phyloP scores from a whole-genome alignment of 2,797 vertebrate species.

The Acrocephalus scirpaceus region DNA sequence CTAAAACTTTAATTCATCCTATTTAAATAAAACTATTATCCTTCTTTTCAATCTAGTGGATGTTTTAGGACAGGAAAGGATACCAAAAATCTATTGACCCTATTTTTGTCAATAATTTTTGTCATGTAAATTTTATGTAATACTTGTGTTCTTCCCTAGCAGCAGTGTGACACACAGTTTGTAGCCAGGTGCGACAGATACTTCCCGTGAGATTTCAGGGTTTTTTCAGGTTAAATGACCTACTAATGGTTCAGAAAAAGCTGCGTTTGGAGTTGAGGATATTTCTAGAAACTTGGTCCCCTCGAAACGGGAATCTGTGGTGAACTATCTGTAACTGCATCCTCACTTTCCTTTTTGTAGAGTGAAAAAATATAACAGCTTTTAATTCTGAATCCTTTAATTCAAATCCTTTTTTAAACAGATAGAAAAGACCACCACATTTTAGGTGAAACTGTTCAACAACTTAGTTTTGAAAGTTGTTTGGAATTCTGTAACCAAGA shows the following conservation, averaged over 20 bases:
- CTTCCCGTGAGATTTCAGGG: background rate
- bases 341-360: conserved; percentile 70
- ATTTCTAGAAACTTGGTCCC: background rate
- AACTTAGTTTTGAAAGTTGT: conserved; percentile 75
- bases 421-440: background rate
- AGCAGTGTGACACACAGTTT: background rate
- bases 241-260: background rate
- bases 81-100: background rate
- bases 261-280: background rate
- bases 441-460: conserved; percentile 54
- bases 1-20: background rate
- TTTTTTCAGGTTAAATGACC: background rate
- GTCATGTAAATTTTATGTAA: background rate
- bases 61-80: background rate
- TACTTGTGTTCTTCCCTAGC: background rate
- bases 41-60: background rate
- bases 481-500: conserved; percentile 55
- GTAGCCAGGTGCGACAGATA: background rate
- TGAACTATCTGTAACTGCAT: conserved; percentile 6
- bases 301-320: background rate
- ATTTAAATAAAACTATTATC: background rate
- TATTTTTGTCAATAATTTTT: background rate
- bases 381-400: conserved; percentile 38
- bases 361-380: conserved; percentile 32
- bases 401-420: conserved; percentile 23